A percentile compares a stretch with the other conserved stretches of the same genome.
phyloP scores from a whole-genome alignment of 2,888 invertebrate genomes.

The Nomada hirtipes region DNA sequence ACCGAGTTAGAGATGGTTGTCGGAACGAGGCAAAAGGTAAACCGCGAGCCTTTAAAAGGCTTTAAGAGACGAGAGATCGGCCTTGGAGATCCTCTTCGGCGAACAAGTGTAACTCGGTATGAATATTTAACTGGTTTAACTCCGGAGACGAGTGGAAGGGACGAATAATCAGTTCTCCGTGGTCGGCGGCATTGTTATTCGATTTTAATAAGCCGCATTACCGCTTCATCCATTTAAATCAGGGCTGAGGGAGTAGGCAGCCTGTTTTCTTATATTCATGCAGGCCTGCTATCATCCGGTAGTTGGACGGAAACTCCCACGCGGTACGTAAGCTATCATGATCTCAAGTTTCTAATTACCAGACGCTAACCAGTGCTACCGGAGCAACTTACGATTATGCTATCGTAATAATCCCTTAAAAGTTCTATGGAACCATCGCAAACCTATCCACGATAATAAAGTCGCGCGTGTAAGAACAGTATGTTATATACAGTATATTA shows the following conservation, averaged over 20 bases:
- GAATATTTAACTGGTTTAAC: constrained; percentile 44
- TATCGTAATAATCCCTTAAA: constrained; percentile 49
- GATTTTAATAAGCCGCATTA: constrained; percentile 45
- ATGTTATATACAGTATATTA: neutral
- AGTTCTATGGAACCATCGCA: constrained; percentile 10
- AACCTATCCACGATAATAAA: constrained; percentile 34
- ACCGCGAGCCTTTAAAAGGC: constrained; percentile 21
- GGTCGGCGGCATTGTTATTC: constrained; percentile 37
- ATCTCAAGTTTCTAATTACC: constrained; percentile 60
- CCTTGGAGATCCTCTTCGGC: constrained; percentile 10
- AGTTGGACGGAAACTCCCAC: constrained; percentile 20
- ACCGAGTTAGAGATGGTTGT: neutral
- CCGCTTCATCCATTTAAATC: constrained; percentile 7
- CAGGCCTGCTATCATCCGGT: neutral
- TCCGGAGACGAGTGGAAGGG: neutral
- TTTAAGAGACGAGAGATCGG: neutral
- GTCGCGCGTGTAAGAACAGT: neutral
- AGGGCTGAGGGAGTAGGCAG: neutral
- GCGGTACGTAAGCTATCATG: constrained; percentile 47
- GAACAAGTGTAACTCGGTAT: constrained; percentile 49
- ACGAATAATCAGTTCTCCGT: constrained; percentile 6
- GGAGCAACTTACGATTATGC: constrained; percentile 33
- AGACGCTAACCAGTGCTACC: constrained; percentile 15
- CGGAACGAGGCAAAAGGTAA: neutral
- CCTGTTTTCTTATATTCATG: constrained; percentile 41